Base-by-base conservation (phyloP, 1,140 invertebrate species). In the Ladona fulva region DNA sequence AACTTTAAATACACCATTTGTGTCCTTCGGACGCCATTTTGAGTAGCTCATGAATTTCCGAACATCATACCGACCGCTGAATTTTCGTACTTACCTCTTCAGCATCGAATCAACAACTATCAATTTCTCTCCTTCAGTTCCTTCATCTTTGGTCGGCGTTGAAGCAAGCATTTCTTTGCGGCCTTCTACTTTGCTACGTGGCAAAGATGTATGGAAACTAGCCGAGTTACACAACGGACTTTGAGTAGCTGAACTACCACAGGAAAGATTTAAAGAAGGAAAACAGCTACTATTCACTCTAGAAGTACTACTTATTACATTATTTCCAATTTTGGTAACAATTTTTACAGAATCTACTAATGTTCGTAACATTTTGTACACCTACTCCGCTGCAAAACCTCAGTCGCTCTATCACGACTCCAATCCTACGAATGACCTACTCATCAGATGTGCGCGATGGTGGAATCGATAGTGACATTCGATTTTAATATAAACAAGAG, bases 71-170 rank as follows among this genome's bases (percentile, higher is more conserved):
- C 3, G 52, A 66, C 14, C 12, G 14, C 14, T 66, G n/a, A 12
- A 66, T 19, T 66, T 66, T 37, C 29, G 29, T 25, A 42, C 29
- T 75, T 75, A 75, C 74, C 74, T 75, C 29, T 25, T 75, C 24
- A 42, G 5, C 24, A 80, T 24, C 22, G 84, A 82, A 82, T 92
- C 90, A 66, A 93, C 87, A 79, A 90, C 88, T 66, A 89, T 80
- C 1, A 82, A 83, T 79, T 84, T 87, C 86, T 93, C 92, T 73
- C 92, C 92, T 52, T 86, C 84, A 0, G 90, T 92, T 77, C 92
- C 92, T 82, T 92, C 89, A 81, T 93, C 90, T 80, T 84, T 85
- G 77, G 82, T 84, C 44, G 89, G 90, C 80, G 89, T 81, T 25
- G 87, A 88, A 42, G 85, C 84, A 59, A 89, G 79, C 86, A 89